phyloP scores from a whole-genome alignment of 2,888 invertebrate species.

The Tromatobia lineatoria region DNA sequence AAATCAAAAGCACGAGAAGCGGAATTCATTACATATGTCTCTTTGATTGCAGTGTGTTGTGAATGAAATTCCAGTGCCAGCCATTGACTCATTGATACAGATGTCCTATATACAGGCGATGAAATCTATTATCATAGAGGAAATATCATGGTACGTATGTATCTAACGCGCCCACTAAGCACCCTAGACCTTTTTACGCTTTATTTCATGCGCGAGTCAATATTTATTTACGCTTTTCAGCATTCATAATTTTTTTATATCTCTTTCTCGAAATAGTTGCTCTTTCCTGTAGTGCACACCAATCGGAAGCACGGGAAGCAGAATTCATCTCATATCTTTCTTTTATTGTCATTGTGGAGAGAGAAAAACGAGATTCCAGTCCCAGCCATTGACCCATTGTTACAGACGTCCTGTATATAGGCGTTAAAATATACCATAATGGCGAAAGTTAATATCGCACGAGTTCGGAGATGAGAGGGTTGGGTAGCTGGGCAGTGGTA shows the following conservation, averaged over 20 bases:
- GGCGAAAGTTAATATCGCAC: conserved; percentile 63
- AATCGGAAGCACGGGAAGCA: neutral
- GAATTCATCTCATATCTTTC: neutral
- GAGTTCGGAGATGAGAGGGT: conserved; percentile 40
- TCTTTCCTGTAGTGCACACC: neutral
- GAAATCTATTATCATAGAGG: conserved; percentile 63
- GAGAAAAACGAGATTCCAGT: conserved; percentile 22
- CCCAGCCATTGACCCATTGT: conserved; percentile 51
- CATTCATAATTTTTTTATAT: neutral
- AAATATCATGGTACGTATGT: conserved; percentile 36
- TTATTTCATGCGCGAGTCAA: no score
- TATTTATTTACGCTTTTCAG: no score
- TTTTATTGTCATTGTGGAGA: neutral
- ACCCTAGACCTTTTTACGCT: no score
- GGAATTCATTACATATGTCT: neutral
- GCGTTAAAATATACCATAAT: conserved; percentile 65
- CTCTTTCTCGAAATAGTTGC: neutral
- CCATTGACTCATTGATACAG: conserved; percentile 48
- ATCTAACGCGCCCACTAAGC: no score
- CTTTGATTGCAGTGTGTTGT: neutral
- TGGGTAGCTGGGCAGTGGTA: conserved; percentile 14
- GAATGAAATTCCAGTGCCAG: conserved; percentile 6
- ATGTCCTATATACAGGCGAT: conserved; percentile 34
- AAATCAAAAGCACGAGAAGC: neutral
- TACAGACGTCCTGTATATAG: conserved; percentile 16